Evolutionary conservation across 2,797 vertebrate species (phyloP).

Genomic region (Poeciliopsis paucimaculata): DNA sequence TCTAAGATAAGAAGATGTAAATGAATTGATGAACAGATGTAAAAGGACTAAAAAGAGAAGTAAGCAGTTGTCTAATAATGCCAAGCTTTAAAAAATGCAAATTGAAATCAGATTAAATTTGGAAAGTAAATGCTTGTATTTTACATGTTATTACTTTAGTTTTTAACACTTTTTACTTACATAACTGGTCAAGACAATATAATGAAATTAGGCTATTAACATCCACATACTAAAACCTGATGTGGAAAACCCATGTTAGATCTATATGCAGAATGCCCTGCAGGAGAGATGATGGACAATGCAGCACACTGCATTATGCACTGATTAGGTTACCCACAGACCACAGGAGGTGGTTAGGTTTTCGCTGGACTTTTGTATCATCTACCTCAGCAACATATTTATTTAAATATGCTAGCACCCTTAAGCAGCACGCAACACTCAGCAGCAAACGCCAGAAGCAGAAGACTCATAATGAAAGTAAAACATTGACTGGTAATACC

Average conservation of each 20-base stretch:
- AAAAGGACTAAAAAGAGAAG: not conserved
- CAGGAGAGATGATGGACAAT: conserved; percentile 38
- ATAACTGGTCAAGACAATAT: not conserved
- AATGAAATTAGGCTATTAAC: conserved; percentile 8
- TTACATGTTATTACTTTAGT: not conserved
- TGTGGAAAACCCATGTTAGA: conserved; percentile 27
- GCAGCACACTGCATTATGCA: conserved; percentile 46
- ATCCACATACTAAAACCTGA: not conserved
- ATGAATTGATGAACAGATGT: not conserved
- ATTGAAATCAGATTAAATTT: not conserved
- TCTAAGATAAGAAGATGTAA: not conserved
- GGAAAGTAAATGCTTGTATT: not conserved
- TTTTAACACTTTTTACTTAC: not conserved
- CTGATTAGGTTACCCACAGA: conserved; percentile 66
- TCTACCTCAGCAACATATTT: conserved; percentile 56
- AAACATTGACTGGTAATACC: conserved; percentile 68
- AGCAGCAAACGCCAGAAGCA: conserved; percentile 39
- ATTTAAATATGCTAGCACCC: conserved; percentile 66
- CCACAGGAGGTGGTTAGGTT: conserved; percentile 67
- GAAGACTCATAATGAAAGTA: conserved; percentile 68
- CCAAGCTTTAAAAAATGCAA: not conserved
- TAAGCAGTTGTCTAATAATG: not conserved
- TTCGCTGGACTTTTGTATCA: conserved; percentile 40
- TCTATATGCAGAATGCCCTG: conserved; percentile 22
- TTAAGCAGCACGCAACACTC: conserved; percentile 58